phyloP scores from a whole-genome alignment of 2,797 vertebrate species.

The Scleropages formosus region DNA sequence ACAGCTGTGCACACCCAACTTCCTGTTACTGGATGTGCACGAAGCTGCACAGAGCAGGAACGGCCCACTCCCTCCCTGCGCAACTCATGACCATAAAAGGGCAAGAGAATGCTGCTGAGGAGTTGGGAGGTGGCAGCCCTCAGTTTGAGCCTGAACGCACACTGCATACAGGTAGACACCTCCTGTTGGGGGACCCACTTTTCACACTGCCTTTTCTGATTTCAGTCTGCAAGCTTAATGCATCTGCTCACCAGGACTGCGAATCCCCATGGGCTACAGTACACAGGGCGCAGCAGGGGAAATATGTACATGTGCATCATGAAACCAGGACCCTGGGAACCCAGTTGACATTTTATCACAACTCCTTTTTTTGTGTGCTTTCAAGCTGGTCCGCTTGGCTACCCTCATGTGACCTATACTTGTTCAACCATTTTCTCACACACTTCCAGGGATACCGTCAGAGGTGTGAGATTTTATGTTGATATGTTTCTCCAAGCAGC shows the following conservation, averaged over 20 bases:
- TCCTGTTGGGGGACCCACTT: no score
- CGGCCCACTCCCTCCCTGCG: background rate
- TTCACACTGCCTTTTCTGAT: background rate
- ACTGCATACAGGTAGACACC: background rate
- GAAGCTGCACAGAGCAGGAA: constrained; percentile 46
- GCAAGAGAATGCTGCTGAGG: constrained; percentile 53
- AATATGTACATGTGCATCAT: background rate
- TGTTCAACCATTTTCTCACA: no score
- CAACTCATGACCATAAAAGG: constrained; percentile 74
- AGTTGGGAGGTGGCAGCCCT: no score
- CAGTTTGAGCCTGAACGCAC: background rate
- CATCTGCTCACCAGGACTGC: background rate
- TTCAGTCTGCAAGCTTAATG: background rate
- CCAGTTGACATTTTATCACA: no score
- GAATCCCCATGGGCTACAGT: background rate
- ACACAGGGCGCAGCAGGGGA: background rate
- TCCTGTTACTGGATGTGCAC: constrained; percentile 69
- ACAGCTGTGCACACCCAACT: constrained; percentile 30
- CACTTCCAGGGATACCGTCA: no score
- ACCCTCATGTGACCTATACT: no score
- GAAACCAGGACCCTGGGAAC: no score
- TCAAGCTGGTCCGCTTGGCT: no score
- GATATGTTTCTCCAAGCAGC: no score
- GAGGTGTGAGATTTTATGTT: no score
- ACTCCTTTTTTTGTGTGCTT: no score